Percentiles rank a stretch among this genome's conserved stretches.
phyloP scores from a whole-genome alignment of 1,140 invertebrate species.

The Papilio polyxenes region DNA sequence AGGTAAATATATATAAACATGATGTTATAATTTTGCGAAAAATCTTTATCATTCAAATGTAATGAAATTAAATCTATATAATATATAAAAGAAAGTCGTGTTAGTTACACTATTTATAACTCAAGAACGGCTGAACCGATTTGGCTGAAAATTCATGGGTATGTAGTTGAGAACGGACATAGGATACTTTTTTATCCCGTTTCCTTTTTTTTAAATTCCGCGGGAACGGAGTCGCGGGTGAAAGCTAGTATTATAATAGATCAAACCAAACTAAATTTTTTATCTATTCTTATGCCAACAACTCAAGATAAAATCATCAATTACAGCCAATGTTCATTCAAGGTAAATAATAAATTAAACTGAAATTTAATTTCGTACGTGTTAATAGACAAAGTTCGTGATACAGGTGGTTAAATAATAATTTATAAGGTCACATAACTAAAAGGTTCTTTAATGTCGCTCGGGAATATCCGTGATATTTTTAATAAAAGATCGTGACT shows the following conservation, averaged over 20 bases:
- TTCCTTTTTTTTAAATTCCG: too few relatives aligned
- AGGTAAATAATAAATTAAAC: not conserved
- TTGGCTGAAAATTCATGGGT: too few relatives aligned
- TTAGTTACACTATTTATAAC: too few relatives aligned
- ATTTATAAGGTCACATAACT: constrained; percentile 31
- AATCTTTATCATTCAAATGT: not conserved
- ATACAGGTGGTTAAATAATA: not conserved
- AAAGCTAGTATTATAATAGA: too few relatives aligned
- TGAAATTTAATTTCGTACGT: not conserved
- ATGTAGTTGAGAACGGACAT: too few relatives aligned
- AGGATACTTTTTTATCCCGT: too few relatives aligned
- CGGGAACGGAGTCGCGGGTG: too few relatives aligned
- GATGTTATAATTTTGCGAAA: not conserved
- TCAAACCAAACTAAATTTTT: not conserved
- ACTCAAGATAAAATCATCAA: not conserved
- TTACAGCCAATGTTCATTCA: not conserved
- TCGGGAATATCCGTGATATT: constrained; percentile 22
- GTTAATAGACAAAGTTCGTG: constrained; percentile 12
- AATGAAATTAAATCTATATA: not conserved
- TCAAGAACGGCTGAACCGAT: too few relatives aligned
- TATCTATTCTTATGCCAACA: not conserved
- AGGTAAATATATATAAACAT: too few relatives aligned
- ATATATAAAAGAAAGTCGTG: too few relatives aligned
- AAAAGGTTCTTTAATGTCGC: constrained; percentile 7
- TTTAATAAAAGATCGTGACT: constrained; percentile 22